phyloP scores from a whole-genome alignment of 2,797 vertebrate genomes.

The Steatocranus sp. region DNA sequence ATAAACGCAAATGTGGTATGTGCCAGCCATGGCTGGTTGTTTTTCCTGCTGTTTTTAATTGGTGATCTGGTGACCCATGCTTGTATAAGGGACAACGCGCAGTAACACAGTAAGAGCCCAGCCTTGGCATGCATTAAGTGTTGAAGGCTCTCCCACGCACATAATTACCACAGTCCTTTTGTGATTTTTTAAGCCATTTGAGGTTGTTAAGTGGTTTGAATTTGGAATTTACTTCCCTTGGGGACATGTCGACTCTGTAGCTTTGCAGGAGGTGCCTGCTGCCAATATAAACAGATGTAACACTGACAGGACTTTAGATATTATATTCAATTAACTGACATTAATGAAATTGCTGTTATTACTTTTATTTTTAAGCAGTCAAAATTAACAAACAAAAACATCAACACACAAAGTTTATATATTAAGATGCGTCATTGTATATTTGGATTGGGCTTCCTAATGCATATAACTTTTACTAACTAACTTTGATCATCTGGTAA shows the following conservation, averaged over 20 bases:
- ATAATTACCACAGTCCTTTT: slow-evolving; percentile 58
- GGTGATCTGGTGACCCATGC: slow-evolving; percentile 38
- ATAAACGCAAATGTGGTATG: slow-evolving; percentile 13
- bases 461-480: background rate
- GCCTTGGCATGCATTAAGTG: slow-evolving; percentile 33
- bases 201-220: slow-evolving; percentile 31
- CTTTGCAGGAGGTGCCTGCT: background rate
- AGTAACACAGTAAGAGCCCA: slow-evolving; percentile 20
- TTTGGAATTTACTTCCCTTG: slow-evolving; percentile 26
- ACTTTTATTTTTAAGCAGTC: background rate
- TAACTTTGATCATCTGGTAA: background rate
- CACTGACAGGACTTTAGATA: background rate
- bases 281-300: background rate
- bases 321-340: background rate
- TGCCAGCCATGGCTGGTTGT: slow-evolving; percentile 9
- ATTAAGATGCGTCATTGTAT: background rate
- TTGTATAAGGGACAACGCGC: slow-evolving; percentile 22
- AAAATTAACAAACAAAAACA: background rate
- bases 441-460: background rate
- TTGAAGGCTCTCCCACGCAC: slow-evolving; percentile 59
- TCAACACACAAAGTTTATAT: background rate
- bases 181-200: slow-evolving; percentile 22
- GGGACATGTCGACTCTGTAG: background rate
- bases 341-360: background rate
- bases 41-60: slow-evolving; percentile 55